Evolutionary conservation across 2,797 vertebrate genomes (phyloP), one percentile per base, ranked within the genome.

Genomic region (Melopsittacus undulatus): DNA sequence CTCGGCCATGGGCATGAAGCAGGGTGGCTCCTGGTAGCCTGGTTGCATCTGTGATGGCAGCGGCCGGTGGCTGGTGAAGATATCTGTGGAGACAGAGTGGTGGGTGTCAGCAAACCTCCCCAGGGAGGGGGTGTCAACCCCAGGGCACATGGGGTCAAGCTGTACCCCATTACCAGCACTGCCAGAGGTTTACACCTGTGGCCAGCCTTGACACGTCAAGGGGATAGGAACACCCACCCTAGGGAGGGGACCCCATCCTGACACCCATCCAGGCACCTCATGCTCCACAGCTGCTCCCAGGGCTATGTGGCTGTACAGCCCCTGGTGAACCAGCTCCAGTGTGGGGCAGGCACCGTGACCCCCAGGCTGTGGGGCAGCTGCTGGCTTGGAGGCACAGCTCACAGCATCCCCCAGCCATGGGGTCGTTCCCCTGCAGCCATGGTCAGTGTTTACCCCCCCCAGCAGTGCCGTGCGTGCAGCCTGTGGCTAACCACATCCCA

Each of bases 401-500:
- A 19, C 13, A 9, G 30, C 4, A 12, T 56, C 40, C 48, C 40
- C 8, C 19, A 34, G 36, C 52, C 8, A 0, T 0, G 2, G 29
- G 42, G 36, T 42, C 2, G 0, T 62, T 90, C 66, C 69, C 34
- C 42, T 26, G 51, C 30, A 11, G 21, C 3, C 1, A 11, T 23
- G 43, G 62, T 3, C 5, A 74, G 43, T 5, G 23, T 29, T 79
- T 9, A n/a, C 23, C 17, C 59, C n/a, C 7, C n/a, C 49, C 1
- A 1, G 63, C 0, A 0, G 54, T 68, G 87, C 46, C 14, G 6
- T 96, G 95, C 54, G 3, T 96, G 97, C 97, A 95, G 97, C 97
- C 96, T 95, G 97, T 0, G 97, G 97, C 90, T 98, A 95, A 97
- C 97, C 97, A 98, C 98, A 98, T 98, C 97, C 98, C 95, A 89